Evolutionary conservation across 2,797 vertebrate species (phyloP).

Genomic region (Etheostoma perlongum): DNA sequence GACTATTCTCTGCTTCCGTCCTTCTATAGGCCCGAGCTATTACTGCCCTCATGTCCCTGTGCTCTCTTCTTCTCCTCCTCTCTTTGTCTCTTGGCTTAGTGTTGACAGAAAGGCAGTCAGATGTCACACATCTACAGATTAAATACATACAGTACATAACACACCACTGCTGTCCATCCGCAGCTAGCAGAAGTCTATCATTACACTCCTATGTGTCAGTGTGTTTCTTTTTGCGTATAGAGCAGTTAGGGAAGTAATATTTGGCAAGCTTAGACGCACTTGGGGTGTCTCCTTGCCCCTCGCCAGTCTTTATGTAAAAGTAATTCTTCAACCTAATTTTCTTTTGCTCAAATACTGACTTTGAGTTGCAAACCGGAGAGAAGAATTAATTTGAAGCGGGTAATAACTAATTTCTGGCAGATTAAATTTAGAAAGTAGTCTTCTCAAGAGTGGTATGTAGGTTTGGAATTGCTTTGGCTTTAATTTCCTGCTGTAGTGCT

Average conservation of each 20-base stretch:
- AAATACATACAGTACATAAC: constrained; percentile 16
- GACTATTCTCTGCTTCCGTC: constrained; percentile 37
- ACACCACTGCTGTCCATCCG: constrained; percentile 13
- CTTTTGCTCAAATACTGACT: constrained; percentile 35
- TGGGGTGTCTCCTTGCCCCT: constrained; percentile 39
- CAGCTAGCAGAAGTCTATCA: background rate
- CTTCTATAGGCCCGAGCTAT: constrained; percentile 48
- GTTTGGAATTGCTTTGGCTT: constrained; percentile 52
- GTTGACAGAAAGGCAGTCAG: constrained; percentile 16
- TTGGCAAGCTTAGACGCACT: constrained; percentile 40
- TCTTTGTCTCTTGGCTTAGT: constrained; percentile 44
- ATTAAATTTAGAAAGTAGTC: constrained; percentile 50
- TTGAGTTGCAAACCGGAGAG: constrained; percentile 53
- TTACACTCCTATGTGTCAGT: constrained; percentile 6
- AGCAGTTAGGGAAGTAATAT: constrained; percentile 35
- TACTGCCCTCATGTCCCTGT: constrained; percentile 38
- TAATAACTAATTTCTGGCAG: constrained; percentile 57
- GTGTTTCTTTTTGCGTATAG: constrained; percentile 20
- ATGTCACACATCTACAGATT: constrained; percentile 23
- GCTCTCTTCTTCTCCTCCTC: constrained; percentile 19
- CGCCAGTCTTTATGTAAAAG: constrained; percentile 40
- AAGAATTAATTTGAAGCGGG: constrained; percentile 52
- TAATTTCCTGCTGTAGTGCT: constrained; percentile 51
- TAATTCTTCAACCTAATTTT: constrained; percentile 44
- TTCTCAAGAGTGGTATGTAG: constrained; percentile 30